These are phyloP conservation scores for Oncorhynchus gorbuscha DNA, from an alignment of 2,113 vertebrate species.

Conservation along the genomic window DNA sequence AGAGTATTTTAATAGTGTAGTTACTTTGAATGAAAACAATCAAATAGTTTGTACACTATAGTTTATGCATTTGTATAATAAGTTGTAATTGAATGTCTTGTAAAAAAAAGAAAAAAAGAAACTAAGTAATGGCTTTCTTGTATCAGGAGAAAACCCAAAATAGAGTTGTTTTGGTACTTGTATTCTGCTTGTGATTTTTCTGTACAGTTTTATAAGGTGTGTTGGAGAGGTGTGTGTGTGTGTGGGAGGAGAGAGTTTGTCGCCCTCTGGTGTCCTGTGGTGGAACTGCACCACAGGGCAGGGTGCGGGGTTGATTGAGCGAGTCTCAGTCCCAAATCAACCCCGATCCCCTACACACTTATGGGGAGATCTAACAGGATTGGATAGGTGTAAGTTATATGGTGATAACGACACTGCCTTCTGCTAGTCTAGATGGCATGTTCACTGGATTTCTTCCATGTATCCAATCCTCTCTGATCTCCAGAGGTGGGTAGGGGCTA, in stretches of 20 bases:
- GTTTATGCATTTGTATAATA: constrained; percentile 67
- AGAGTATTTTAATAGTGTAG: constrained; percentile 59
- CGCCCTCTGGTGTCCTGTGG: background rate
- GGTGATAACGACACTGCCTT: too few species aligned
- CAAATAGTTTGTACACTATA: constrained; percentile 40
- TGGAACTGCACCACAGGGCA: background rate
- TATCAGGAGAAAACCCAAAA: constrained; percentile 66
- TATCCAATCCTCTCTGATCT: too few species aligned
- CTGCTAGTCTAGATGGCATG: background rate
- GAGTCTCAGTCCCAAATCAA: background rate
- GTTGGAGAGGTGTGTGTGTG: constrained; percentile 20
- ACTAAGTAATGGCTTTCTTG: constrained; percentile 23
- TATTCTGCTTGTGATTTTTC: constrained; percentile 50
- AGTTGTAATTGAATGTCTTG: constrained; percentile 57
- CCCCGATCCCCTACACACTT: too few species aligned
- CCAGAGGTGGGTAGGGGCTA: background rate
- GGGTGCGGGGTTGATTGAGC: background rate
- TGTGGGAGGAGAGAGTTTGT: constrained; percentile 6
- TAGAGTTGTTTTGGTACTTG: constrained; percentile 56
- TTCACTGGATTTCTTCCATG: background rate
- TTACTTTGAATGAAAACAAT: constrained; percentile 36
- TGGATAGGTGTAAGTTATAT: too few species aligned
- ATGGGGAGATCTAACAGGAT: too few species aligned
- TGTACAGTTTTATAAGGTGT: constrained; percentile 62
- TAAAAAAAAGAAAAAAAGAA: constrained; percentile 45